Base-by-base conservation (phyloP, 2,113 vertebrate genomes). In the Argyrosomus japonicus region DNA sequence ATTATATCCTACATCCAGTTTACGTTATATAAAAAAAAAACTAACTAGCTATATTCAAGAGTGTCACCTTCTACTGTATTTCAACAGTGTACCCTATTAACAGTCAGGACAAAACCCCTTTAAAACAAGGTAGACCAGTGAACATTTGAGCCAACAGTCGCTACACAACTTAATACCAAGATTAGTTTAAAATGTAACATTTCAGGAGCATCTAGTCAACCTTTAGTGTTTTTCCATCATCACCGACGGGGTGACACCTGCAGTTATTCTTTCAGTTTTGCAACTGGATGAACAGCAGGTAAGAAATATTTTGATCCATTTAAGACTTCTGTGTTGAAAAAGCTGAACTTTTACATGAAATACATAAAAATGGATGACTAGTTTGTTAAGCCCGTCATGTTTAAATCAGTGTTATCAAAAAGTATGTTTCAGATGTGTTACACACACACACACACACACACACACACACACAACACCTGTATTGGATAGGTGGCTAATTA, bases 61-160 rank as follows among this genome's bases (percentile, higher is more conserved):
- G 36, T 40, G 36, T 40, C 36, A 40, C 53, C 43, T 68, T 64
- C 25, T 51, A 58, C 12, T 61, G 51, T 18, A 25, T 69, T 60
- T 64, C 67, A 78, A 72, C 62, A 47, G 58, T 47, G 23, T 67
- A 50, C 40, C 29, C 48, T 81, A 54, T 36, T 15, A 54, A 76
- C n/a, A 83, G 27, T 40, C 21, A 73, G 61, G 57, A 64, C 17
- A 32, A 54, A 57, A 23, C 45, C 25, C 62, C 57, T 90, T 68
- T 79, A 75, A 87, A 89, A 88, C 70, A 73, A 83, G 72, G 75
- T 54, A 32, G 23, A 86, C 36, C 23, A 67, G 36, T 40, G 61
- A 68, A 29, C 23, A 21, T 43, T 68, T 58, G 48, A 79, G 73
- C 32, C 21, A 61, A 48, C 50, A 32, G 68, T 60, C 5, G 3